Conservation (phyloP, 2,113 vertebrate species). For the Xenopus laevis region DNA sequence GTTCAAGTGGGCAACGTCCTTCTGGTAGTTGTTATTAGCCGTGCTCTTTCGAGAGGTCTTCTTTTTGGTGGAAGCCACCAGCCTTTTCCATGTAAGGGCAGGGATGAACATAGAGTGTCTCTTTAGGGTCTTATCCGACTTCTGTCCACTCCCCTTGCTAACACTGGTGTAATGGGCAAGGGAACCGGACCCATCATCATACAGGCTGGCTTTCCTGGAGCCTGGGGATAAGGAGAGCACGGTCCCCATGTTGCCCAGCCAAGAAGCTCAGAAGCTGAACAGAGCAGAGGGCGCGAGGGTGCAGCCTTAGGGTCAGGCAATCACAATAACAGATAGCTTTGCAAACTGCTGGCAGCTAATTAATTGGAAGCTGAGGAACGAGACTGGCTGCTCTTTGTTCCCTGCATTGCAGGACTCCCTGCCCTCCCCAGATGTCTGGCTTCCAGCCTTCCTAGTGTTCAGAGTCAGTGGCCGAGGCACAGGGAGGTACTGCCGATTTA, state of each 20-base stretch:
- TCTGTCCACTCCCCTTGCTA: conserved; percentile 63
- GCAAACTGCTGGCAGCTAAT: conserved; percentile 19
- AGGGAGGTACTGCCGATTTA: background rate
- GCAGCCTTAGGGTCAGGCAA: background rate
- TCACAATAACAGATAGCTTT: background rate
- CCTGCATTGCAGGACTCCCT: conserved; percentile 39
- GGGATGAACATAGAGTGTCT: conserved; percentile 74
- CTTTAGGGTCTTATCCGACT: conserved; percentile 67
- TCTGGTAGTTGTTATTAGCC: conserved; percentile 63
- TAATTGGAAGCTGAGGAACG: conserved; percentile 27
- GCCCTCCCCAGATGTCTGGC: conserved; percentile 2
- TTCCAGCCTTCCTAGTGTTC: background rate
- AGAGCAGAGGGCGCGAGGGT: background rate
- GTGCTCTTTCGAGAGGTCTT: conserved; percentile 60
- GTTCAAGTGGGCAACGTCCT: conserved; percentile 70
- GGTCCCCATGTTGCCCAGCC: conserved; percentile 65
- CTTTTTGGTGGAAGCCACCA: conserved; percentile 76
- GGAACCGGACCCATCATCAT: conserved; percentile 64
- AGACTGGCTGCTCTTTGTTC: conserved; percentile 28
- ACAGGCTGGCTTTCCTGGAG: conserved; percentile 66
- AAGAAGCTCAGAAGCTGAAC: conserved; percentile 4
- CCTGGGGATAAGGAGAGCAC: conserved; percentile 73
- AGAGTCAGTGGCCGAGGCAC: background rate
- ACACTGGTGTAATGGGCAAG: conserved; percentile 71
- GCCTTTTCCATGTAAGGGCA: conserved; percentile 73